A percentile compares a stretch with the other conserved stretches of the same genome.
phyloP scores from a whole-genome alignment of 2,888 invertebrate species.

The Cynaeus angustus region DNA sequence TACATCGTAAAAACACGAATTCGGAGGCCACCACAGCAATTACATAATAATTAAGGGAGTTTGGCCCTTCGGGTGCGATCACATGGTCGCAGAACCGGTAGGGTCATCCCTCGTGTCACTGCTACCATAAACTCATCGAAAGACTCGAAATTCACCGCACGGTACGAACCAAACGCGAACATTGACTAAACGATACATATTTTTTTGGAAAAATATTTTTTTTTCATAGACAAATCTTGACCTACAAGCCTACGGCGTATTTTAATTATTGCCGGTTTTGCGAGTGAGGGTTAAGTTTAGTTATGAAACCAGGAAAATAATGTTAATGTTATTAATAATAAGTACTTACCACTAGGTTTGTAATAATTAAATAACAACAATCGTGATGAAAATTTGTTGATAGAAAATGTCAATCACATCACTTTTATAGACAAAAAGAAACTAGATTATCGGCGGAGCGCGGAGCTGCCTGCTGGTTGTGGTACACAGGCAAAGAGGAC shows the following conservation, averaged over 20 bases:
- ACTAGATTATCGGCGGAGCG: constrained; percentile 41
- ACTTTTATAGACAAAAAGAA: constrained; percentile 40
- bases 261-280: constrained; percentile 28
- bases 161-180: background rate
- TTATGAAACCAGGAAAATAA: background rate
- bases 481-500: background rate
- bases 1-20: constrained; percentile 25
- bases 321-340: background rate
- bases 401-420: constrained; percentile 52
- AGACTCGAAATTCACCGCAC: too few relatives aligned
- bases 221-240: constrained; percentile 32
- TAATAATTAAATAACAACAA: constrained; percentile 46
- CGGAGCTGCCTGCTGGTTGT: constrained; percentile 1
- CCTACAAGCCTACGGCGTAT: constrained; percentile 42
- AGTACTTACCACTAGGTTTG: constrained; percentile 36
- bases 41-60: constrained; percentile 4
- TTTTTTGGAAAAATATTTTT: constrained; percentile 14
- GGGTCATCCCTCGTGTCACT: background rate
- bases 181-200: background rate
- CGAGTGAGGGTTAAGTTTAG: background rate
- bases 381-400: constrained; percentile 48
- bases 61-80: constrained; percentile 11
- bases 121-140: too few relatives aligned
- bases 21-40: background rate
- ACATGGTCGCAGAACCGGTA: constrained; percentile 19